Evolutionary conservation across 2,888 invertebrate species (phyloP), one percentile per base, ranked within the genome.

Genomic region (Trachelus troglodyta): DNA sequence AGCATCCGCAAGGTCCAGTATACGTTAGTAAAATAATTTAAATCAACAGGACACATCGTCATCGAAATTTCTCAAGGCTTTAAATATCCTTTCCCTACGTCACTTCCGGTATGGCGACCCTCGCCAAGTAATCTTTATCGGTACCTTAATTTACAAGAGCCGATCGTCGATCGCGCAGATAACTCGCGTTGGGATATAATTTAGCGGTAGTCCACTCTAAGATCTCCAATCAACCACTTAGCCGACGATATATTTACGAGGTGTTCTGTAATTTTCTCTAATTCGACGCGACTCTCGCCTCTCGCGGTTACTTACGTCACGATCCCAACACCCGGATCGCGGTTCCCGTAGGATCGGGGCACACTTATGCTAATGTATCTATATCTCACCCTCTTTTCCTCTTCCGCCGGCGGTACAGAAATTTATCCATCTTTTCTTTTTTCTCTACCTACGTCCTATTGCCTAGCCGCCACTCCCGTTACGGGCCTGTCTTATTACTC

Each of bases 151-250:
- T 87, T 83, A 85, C 83, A 85, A 86, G 87, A 89, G 86, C 85
- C 84, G 87, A 87, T 87, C 82, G 85, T 85, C 86, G 87, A 87
- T 85, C 85, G 81, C 82, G 81, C 81, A 86, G 85, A 87, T 85
- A 84, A 83, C 77, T 81, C 83, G 83, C 85, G 87, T 88, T 85
- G 89, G 89, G 90, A 89, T 91, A 89, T 91, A 91, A 91, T 91
- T 91, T 91, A 90, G 90, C 89, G 90, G 90, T 91, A 90, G 90
- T 91, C 90, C 86, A 83, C 56, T 86, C 85, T 87, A 87, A 89
- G 86, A 86, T 90, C 90, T 87, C 90, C 90, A 89, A 91, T 91
- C 91, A 90, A 90, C 90, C 91, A 91, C 90, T 91, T 91, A 91
- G 87, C 87, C 87, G 89, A 88, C 90, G 91, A 90, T 90, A 88